Conservation (phyloP, 2,888 invertebrate species). For the Catocala nupta region DNA sequence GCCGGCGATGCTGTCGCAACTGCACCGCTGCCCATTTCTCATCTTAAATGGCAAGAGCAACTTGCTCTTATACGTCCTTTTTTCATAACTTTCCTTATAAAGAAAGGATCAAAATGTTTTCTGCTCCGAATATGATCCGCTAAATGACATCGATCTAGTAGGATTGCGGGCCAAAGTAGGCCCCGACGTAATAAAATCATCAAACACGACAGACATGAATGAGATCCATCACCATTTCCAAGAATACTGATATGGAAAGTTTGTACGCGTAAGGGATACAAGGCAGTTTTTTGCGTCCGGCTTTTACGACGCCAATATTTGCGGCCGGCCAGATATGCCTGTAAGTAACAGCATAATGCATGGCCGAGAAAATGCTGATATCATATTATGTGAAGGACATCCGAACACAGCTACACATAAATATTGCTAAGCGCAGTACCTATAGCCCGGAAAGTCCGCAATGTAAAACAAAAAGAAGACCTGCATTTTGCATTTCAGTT, state of each 20-base stretch:
- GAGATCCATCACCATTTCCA: slow-evolving; percentile 49
- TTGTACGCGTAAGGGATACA: slow-evolving; percentile 64
- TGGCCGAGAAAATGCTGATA: slow-evolving; percentile 45
- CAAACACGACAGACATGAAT: slow-evolving; percentile 43
- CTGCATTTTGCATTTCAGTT: not conserved
- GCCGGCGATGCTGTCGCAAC: slow-evolving; percentile 69
- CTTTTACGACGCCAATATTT: slow-evolving; percentile 63
- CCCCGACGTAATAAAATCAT: slow-evolving; percentile 48
- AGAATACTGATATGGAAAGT: slow-evolving; percentile 56
- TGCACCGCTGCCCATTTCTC: slow-evolving; percentile 81
- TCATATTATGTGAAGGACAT: slow-evolving; percentile 36
- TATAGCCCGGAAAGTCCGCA: not conserved
- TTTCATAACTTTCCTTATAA: slow-evolving; percentile 22
- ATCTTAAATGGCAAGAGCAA: slow-evolving; percentile 79
- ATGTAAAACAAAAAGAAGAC: slow-evolving; percentile 5
- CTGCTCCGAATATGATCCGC: slow-evolving; percentile 32
- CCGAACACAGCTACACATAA: slow-evolving; percentile 20
- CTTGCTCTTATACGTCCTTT: slow-evolving; percentile 56
- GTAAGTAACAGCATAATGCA: slow-evolving; percentile 59
- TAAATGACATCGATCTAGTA: slow-evolving; percentile 40
- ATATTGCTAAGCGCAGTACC: slow-evolving; percentile 12
- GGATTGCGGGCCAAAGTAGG: slow-evolving; percentile 33
- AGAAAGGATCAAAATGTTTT: slow-evolving; percentile 21
- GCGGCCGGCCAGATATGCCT: slow-evolving; percentile 50
- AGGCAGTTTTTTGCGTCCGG: slow-evolving; percentile 59